These are phyloP conservation scores for Limnephilus rhombicus DNA, from an alignment of 2,888 invertebrate species.

Conservation along the genomic window DNA sequence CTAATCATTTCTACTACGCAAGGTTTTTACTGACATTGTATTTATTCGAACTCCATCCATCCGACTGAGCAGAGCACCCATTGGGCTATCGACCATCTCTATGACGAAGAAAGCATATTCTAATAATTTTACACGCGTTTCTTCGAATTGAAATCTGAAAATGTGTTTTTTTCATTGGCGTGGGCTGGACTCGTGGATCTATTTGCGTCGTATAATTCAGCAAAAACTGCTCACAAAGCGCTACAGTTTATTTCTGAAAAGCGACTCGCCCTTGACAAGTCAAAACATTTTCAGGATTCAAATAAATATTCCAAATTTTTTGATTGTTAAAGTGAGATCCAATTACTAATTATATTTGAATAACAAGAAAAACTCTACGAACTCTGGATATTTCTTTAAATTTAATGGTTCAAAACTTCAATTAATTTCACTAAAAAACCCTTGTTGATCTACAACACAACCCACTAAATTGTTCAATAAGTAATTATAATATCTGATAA, in stretches of 20 bases:
- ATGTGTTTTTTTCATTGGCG: conserved; percentile 14
- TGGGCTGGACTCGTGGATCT: conserved; percentile 14
- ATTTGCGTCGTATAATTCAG: conserved; percentile 8
- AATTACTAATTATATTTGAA: not conserved
- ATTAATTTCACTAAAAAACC: not conserved
- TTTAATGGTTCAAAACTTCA: not conserved
- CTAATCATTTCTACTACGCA: not conserved
- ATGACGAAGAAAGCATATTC: not conserved
- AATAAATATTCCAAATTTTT: not conserved
- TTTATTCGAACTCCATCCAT: not conserved
- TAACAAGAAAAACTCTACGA: not conserved
- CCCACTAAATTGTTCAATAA: not conserved
- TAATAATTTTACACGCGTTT: not conserved
- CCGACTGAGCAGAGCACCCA: no score
- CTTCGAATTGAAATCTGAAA: conserved; percentile 14
- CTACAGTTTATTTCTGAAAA: conserved; percentile 7
- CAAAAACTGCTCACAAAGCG: not conserved
- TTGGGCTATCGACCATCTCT: not conserved
- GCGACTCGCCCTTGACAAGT: conserved; percentile 21
- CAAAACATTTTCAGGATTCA: not conserved
- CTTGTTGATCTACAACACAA: not conserved
- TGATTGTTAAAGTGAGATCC: not conserved
- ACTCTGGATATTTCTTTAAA: not conserved
- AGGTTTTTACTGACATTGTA: not conserved
- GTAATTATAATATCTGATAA: not conserved